Base-by-base conservation (phyloP, 2,888 invertebrate genomes). In the Tromatobia lineatoria region DNA sequence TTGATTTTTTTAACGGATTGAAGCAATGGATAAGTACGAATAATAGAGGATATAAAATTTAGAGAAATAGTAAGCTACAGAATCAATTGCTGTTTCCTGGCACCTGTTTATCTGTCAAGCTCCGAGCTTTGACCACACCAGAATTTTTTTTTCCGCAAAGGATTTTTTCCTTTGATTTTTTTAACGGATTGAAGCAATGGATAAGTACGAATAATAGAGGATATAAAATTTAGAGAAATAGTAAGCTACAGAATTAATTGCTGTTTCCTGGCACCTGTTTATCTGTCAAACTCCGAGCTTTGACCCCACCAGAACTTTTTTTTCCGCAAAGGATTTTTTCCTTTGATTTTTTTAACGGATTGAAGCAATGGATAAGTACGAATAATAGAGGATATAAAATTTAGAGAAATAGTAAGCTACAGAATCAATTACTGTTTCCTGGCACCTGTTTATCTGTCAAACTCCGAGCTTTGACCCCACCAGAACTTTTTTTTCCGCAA, bases 391-490 rank as follows among this genome's bases (percentile, higher is more conserved):
- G 4, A 4, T 29, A 29, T n/a, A n/a, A n/a, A n/a, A n/a, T n/a
- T n/a, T n/a, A n/a, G n/a, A n/a, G n/a, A n/a, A n/a, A 25, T 57
- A 25, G 15, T 25, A 57, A 11, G 59, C 59, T 15, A 59, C 25
- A 13, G 29, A 59, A 59, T 61, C 18, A 34, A 34, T 34, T n/a
- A 18, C n/a, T 34, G 61, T 34, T 34, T 34, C 61, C 61, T 61
- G 61, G 61, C 61, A 61, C 61, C 34, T 61, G 61, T 11, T 0
- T n/a, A 34, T 34, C 18, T 34, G 6, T 18, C 34, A 61, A 61
- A 61, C 61, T 34, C 61, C 34, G 61, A 34, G 61, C 61, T 61
- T 61, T 15, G 61, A 61, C 61, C 34, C 34, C 34, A 29, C 29
- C 7, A n/a, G 25, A 18, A n/a, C 18, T n/a, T 50, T 50, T 18